Evolutionary conservation across 2,113 vertebrate genomes (phyloP), one percentile per base, ranked within the genome.

Genomic region (Rhagologus leucostigma): DNA sequence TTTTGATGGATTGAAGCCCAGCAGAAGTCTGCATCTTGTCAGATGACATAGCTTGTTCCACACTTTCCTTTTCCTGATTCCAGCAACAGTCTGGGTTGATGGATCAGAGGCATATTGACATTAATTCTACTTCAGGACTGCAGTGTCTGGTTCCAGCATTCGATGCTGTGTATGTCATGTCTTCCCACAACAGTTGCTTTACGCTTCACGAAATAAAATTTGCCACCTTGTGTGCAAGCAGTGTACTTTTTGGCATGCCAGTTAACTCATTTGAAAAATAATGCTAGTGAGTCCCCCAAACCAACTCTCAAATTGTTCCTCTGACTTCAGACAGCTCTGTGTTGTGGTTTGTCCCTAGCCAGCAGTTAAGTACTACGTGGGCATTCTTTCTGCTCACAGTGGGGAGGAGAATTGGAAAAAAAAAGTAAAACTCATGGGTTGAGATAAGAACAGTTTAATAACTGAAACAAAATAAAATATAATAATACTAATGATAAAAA

Each of bases 181-280:
- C 27, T 77, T 95, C 26, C n/a, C 35, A 37, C 55, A 70, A 27
- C 3, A 13, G 41, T 71, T 22, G 8, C 22, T 83, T 80, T 41
- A 35, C 35, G 19, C 11, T 83, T 22, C 6, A 2, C 7, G 5
- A 86, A 73, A 37, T 78, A 55, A 59, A 71, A 59, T 35, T 60
- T 85, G 3, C 44, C 2, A 5, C 27, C 0, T 0, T 16, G 7
- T 64, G 11, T 70, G 23, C 46, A 65, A 76, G 37, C 24, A 20
- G 53, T 80, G 42, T 32, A 33, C 17, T 73, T 90, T 80, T 35
- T 65, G 42, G n/a, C 14, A 63, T 0, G 1, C n/a, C 56, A 70
- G 10, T 91, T 60, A 47, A 46, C 20, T 74, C 3, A 27, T 67
- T 85, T 75, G 11, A 53, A 57, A 74, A 59, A 16, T 39, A 57